Evolutionary conservation across 2,113 vertebrate species (phyloP).

Genomic region (Lethenteron camtschaticum): DNA sequence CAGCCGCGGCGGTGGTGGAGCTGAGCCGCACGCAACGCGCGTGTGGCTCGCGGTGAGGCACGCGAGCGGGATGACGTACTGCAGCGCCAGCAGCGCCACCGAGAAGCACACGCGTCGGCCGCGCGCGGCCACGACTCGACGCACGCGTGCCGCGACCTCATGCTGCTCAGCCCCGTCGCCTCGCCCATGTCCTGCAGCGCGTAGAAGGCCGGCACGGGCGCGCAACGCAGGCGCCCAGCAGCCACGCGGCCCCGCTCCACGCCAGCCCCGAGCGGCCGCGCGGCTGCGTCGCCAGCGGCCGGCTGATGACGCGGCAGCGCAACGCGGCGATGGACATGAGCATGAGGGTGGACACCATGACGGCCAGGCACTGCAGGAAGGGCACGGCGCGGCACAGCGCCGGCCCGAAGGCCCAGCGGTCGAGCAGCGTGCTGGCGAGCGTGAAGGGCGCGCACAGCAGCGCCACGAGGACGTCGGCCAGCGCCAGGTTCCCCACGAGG

Average conservation of each 20-base stretch:
- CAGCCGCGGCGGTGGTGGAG: constrained; percentile 27
- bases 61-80: constrained; percentile 35
- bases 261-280: constrained; percentile 34
- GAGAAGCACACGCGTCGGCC: constrained; percentile 40
- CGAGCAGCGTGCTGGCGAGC: constrained; percentile 30
- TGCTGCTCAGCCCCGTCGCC: constrained; percentile 21
- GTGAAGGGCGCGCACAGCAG: constrained; percentile 46
- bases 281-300: constrained; percentile 34
- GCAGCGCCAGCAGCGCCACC: constrained; percentile 29
- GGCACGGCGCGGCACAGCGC: constrained; percentile 42
- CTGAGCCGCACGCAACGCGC: constrained; percentile 40
- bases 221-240: constrained; percentile 33
- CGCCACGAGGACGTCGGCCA: constrained; percentile 47
- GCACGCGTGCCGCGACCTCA: constrained; percentile 32
- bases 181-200: constrained; percentile 33
- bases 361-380: constrained; percentile 38
- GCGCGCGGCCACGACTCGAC: constrained; percentile 39
- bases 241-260: constrained; percentile 28
- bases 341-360: constrained; percentile 42
- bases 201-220: constrained; percentile 40
- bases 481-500: constrained; percentile 41
- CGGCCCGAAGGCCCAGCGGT: constrained; percentile 43
- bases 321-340: constrained; percentile 43
- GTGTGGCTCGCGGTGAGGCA: constrained; percentile 39
- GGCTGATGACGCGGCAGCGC: constrained; percentile 41